phyloP scores from a whole-genome alignment of 2,113 vertebrate species.

The Nannospalax galili region DNA sequence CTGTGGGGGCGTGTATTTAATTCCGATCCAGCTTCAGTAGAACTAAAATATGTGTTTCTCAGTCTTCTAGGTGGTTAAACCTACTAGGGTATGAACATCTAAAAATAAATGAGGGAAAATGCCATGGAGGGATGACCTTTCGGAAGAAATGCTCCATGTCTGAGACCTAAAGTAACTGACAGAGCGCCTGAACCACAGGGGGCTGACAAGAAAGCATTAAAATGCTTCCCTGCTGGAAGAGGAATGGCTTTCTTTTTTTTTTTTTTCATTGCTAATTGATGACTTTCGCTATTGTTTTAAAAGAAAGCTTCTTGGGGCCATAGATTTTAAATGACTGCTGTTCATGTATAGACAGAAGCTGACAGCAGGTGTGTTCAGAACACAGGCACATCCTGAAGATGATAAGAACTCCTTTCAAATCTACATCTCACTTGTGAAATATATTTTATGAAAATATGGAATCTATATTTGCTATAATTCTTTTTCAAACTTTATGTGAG shows the following conservation, averaged over 20 bases:
- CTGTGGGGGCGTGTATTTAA: not conserved
- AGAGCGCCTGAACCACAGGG: slow-evolving; percentile 50
- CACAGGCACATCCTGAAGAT: not conserved
- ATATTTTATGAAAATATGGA: slow-evolving; percentile 61
- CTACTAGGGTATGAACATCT: slow-evolving; percentile 62
- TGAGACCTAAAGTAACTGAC: slow-evolving; percentile 70
- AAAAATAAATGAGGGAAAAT: slow-evolving; percentile 74
- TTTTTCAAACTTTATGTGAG: slow-evolving; percentile 65
- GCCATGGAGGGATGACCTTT: slow-evolving; percentile 73
- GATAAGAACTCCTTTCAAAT: slow-evolving; percentile 44
- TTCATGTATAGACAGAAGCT: slow-evolving; percentile 51
- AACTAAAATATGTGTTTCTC: slow-evolving; percentile 55
- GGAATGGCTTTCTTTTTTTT: slow-evolving; percentile 67
- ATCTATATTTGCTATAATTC: slow-evolving; percentile 13
- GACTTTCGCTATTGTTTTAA: slow-evolving; percentile 66
- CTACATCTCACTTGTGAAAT: slow-evolving; percentile 46
- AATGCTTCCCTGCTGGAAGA: slow-evolving; percentile 69
- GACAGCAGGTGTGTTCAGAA: slow-evolving; percentile 12
- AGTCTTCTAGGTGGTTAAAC: slow-evolving; percentile 66
- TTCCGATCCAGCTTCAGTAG: not conserved
- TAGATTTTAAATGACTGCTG: slow-evolving; percentile 47
- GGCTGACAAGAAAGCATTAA: slow-evolving; percentile 73
- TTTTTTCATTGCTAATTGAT: slow-evolving; percentile 72
- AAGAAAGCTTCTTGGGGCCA: slow-evolving; percentile 63
- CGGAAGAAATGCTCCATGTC: slow-evolving; percentile 55